Percentiles rank a stretch among this genome's conserved stretches.
Evolutionary conservation across 53 echinoderm and acorn worm species (phyloP).

Genomic region (Luidia sarsii): DNA sequence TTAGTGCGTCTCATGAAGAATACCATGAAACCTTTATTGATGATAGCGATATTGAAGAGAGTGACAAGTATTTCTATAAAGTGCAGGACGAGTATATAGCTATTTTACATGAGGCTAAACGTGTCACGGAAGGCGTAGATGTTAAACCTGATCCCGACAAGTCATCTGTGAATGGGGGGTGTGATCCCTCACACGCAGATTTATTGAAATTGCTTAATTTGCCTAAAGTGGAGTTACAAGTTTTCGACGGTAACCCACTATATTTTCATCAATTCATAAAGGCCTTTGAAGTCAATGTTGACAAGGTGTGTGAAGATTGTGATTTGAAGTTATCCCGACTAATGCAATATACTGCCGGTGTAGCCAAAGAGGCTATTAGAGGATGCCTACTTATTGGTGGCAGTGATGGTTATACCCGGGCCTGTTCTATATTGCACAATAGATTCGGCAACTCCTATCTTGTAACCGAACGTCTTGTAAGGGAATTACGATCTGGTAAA

Average conservation of each 20-base stretch:
- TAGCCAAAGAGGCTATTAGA: constrained; percentile 57
- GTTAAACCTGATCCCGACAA: constrained; percentile 12
- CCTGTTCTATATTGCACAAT: constrained; percentile 7
- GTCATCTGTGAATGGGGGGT: not conserved
- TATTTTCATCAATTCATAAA: constrained; percentile 52
- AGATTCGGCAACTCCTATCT: constrained; percentile 47
- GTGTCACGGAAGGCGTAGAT: not conserved
- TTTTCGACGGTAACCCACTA: constrained; percentile 59
- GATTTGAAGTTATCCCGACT: constrained; percentile 51
- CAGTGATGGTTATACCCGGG: constrained; percentile 23
- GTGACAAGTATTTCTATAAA: constrained; percentile 43
- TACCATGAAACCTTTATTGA: constrained; percentile 23
- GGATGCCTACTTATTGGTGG: constrained; percentile 23
- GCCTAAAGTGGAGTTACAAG: constrained; percentile 55
- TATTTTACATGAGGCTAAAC: constrained; percentile 10
- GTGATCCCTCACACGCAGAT: constrained; percentile 41
- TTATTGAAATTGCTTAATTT: constrained; percentile 51
- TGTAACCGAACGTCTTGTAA: constrained; percentile 42
- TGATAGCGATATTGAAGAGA: constrained; percentile 37
- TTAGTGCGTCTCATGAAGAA: not conserved
- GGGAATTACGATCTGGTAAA: constrained; percentile 39
- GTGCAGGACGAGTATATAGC: constrained; percentile 28
- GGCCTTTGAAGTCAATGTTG: constrained; percentile 60
- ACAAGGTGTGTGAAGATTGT: constrained; percentile 47
- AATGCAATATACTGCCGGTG: constrained; percentile 55